Evolutionary conservation across 2,113 vertebrate species (phyloP), one percentile per base, ranked within the genome.

Genomic region (Morone chrysops): DNA sequence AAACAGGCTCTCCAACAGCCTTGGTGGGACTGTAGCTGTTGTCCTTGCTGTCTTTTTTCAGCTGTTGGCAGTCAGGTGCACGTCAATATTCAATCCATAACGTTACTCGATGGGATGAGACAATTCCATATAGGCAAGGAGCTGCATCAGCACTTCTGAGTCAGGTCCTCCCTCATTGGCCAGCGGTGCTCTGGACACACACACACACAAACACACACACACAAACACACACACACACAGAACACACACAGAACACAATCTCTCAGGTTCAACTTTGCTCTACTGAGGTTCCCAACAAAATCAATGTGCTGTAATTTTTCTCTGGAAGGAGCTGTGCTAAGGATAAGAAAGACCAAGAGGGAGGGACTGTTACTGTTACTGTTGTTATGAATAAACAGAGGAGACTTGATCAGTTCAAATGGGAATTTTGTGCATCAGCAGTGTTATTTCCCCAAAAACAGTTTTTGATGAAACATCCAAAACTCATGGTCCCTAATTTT

Each of bases 271-370:
- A 63, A 63, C 36, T 62, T 4, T 2, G 5, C 38, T 41, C 61
- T 18, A n/a, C 61, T 65, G 62, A 22, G 40, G 62, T 22, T 40
- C 17, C 36, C 31, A 61, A 69, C 75, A 84, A 90, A 91, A 90
- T 90, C 90, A 79, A 92, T 91, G 72, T 51, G 78, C 82, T 51
- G 61, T 86, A 78, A 84, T 89, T 89, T 86, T 86, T 87, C 80
- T 83, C 67, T 68, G 38, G 48, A 56, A 59, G 53, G 53, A 57
- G 59, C 36, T 41, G 50, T 17, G 73, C 40, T 1, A 10, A 31
- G 25, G 38, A n/a, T 4, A 11, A 63, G 18, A n/a, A 18, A 41
- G 60, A n/a, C 13, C 11, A 9, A 25, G 69, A 73, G 75, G 70
- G 69, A 59, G 22, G 75, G 22, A 72, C n/a, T n/a, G n/a, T 54